These are phyloP conservation scores for Chaetodon trifascialis DNA, from an alignment of 2,113 vertebrate species.

Conservation along the genomic window DNA sequence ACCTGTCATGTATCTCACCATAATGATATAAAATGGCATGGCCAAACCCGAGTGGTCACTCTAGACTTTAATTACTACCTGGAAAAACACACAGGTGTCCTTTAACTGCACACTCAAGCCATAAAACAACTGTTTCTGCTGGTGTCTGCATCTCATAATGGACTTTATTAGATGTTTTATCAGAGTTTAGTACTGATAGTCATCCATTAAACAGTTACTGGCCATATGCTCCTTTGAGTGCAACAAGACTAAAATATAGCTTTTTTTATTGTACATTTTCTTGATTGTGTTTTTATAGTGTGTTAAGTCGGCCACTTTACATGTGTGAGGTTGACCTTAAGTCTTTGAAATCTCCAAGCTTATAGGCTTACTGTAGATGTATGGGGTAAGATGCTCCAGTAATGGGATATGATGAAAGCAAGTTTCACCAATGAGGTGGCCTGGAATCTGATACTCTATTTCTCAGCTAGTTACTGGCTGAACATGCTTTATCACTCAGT, in stretches of 20 bases:
- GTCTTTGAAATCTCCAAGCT: not conserved
- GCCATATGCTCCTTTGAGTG: constrained; percentile 50
- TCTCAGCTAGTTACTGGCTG: not conserved
- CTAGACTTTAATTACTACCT: constrained; percentile 59
- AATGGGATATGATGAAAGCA: not conserved
- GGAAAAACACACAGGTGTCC: constrained; percentile 64
- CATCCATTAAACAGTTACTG: constrained; percentile 39
- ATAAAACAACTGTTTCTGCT: constrained; percentile 68
- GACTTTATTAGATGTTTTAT: constrained; percentile 46
- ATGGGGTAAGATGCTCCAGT: not conserved
- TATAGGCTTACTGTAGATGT: not conserved
- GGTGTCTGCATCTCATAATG: constrained; percentile 45
- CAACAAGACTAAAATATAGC: constrained; percentile 3
- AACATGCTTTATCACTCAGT: not conserved
- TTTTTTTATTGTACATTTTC: constrained; percentile 25
- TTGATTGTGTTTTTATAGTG: constrained; percentile 43
- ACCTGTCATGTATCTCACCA: constrained; percentile 58
- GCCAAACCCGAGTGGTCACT: constrained; percentile 9
- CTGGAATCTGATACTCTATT: not conserved
- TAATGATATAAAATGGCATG: constrained; percentile 25
- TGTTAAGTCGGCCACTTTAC: not conserved
- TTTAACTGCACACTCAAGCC: constrained; percentile 33
- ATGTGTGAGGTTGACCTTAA: constrained; percentile 15
- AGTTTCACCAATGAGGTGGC: not conserved
- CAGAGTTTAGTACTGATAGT: constrained; percentile 25